Percentiles rank a stretch among this genome's conserved stretches.
These are phyloP conservation scores for Gambusia holbrooki DNA, from an alignment of 2,113 vertebrate species.

Conservation along the genomic window DNA sequence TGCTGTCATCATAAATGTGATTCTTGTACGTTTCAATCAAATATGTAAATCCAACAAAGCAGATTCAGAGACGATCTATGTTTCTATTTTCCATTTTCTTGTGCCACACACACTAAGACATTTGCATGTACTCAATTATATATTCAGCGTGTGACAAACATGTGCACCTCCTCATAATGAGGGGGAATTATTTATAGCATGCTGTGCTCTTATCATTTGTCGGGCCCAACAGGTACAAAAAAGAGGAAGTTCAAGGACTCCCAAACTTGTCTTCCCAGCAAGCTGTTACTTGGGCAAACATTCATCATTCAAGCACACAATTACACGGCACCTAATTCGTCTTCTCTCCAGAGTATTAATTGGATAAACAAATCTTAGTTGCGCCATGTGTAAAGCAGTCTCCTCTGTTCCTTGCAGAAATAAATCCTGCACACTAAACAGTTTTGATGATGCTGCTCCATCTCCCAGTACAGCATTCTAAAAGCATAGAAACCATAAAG, in stretches of 20 bases:
- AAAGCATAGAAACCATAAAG: too few species aligned
- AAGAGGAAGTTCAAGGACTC: conserved; percentile 72
- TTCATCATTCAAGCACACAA: conserved; percentile 67
- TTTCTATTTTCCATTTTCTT: conserved; percentile 22
- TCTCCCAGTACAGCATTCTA: conserved; percentile 4
- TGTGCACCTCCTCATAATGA: conserved; percentile 73
- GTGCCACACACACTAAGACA: conserved; percentile 26
- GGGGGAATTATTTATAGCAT: conserved; percentile 79
- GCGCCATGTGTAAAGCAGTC: conserved; percentile 14
- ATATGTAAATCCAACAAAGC: neutral
- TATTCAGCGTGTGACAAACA: conserved; percentile 75
- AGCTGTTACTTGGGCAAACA: conserved; percentile 69
- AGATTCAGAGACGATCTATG: conserved; percentile 9
- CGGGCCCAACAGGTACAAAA: conserved; percentile 69
- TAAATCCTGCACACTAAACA: conserved; percentile 34
- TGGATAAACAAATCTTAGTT: conserved; percentile 52
- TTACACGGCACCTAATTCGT: conserved; percentile 37
- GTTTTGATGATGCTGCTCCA: conserved; percentile 15
- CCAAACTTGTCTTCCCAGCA: conserved; percentile 66
- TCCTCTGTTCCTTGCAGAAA: conserved; percentile 37
- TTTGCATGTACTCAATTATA: conserved; percentile 74
- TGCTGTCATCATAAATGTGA: neutral
- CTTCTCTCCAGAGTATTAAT: conserved; percentile 44
- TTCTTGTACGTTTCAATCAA: conserved; percentile 1
- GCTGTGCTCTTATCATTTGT: conserved; percentile 71